Evolutionary conservation across 2,797 vertebrate species (phyloP).

Genomic region (Melanotaenia boesemani): DNA sequence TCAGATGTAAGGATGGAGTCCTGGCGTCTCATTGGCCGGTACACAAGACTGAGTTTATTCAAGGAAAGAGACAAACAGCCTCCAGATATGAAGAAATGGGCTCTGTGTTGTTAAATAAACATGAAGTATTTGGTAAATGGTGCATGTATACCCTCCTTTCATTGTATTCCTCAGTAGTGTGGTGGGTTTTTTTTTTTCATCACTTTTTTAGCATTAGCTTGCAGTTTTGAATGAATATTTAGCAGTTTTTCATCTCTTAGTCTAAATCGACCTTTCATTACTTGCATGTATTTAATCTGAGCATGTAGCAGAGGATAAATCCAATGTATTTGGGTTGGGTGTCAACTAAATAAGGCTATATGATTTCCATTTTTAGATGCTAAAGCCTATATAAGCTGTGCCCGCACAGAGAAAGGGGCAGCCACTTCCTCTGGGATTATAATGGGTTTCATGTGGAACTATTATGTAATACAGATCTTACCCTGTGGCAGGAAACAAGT

Average conservation of each 20-base stretch:
- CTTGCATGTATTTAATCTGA: not conserved
- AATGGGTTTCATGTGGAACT: conserved; percentile 47
- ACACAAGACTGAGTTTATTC: conserved; percentile 2
- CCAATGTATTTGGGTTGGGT: not conserved
- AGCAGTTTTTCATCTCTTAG: not conserved
- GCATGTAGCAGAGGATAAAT: not conserved
- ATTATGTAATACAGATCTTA: conserved; percentile 69
- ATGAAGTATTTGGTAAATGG: conserved; percentile 8
- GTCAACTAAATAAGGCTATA: not conserved
- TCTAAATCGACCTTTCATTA: not conserved
- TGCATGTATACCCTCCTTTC: not conserved
- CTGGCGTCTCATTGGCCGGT: conserved; percentile 1
- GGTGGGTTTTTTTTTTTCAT: not conserved
- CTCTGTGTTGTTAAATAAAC: conserved; percentile 13
- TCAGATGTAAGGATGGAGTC: not conserved
- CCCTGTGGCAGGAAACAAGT: conserved; percentile 44
- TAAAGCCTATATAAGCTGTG: conserved; percentile 4
- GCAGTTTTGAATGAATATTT: not conserved
- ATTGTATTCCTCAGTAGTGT: not conserved
- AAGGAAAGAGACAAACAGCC: conserved; percentile 16
- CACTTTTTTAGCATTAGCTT: conserved; percentile 6
- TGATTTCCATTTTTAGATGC: conserved; percentile 25
- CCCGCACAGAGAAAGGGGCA: not conserved
- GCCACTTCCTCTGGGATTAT: conserved; percentile 39
- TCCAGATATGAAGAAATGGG: conserved; percentile 7